Conservation (phyloP, 2,888 invertebrate genomes). For the Balanococcus diminutus region DNA sequence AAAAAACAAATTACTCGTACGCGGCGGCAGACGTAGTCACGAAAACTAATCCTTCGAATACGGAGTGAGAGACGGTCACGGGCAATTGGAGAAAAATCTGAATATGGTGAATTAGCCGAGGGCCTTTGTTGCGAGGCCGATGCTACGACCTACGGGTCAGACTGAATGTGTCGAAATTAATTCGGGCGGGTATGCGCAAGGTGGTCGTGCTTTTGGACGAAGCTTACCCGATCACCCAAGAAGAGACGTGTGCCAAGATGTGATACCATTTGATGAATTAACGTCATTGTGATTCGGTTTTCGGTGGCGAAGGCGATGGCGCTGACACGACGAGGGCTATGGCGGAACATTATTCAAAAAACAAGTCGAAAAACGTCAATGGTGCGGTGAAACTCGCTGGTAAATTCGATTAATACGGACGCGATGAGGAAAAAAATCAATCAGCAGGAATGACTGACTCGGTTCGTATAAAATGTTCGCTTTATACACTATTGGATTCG, state of each 20-base stretch:
- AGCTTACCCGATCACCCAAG: neutral
- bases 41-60: neutral
- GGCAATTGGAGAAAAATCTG: conserved; percentile 23
- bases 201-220: neutral
- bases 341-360: neutral
- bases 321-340: too few relatives aligned
- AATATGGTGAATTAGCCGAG: neutral
- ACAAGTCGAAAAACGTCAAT: neutral
- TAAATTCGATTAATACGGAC: neutral
- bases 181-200: neutral
- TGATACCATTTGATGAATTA: conserved; percentile 1
- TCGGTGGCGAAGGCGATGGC: too few relatives aligned
- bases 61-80: neutral
- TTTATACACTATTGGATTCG: neutral
- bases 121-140: neutral
- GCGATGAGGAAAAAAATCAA: neutral
- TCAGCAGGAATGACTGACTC: neutral
- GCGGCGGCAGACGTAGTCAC: neutral
- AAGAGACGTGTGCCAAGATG: conserved; percentile 8
- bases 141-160: conserved; percentile 5
- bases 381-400: neutral
- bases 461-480: neutral
- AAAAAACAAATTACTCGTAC: neutral
- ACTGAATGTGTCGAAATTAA: neutral
- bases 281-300: neutral